phyloP scores from a whole-genome alignment of 2,797 vertebrate genomes.

The Accipiter badius region DNA sequence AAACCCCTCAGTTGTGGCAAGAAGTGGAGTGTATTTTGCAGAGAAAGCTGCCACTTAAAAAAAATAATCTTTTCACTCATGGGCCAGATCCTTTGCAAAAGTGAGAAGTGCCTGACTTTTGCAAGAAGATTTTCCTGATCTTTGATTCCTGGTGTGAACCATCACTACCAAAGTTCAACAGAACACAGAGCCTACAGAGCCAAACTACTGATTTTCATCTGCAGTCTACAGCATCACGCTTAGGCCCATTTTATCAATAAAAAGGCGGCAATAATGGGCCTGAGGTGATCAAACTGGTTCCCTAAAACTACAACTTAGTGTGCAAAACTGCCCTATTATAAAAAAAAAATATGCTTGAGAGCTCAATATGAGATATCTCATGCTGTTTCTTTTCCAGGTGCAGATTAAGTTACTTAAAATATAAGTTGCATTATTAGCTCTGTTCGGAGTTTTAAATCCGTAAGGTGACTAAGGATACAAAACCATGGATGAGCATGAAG shows the following conservation, averaged over 20 bases:
- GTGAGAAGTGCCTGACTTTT: background rate
- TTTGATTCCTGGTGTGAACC: background rate
- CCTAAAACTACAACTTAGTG: background rate
- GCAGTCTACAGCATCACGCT: background rate
- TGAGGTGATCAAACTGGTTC: background rate
- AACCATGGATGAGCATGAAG: background rate
- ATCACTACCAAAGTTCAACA: background rate
- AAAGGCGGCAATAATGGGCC: background rate
- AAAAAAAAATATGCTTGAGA: background rate
- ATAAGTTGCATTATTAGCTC: background rate
- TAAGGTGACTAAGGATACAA: background rate
- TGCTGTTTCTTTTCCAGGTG: background rate
- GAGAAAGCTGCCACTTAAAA: background rate
- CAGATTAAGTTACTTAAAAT: background rate
- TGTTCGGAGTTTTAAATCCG: background rate
- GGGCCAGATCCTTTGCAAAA: background rate
- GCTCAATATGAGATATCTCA: background rate
- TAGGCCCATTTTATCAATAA: background rate
- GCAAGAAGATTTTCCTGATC: background rate
- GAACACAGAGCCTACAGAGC: background rate
- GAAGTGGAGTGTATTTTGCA: background rate
- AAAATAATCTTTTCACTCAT: background rate
- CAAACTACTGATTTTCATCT: background rate
- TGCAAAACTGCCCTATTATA: slow-evolving; percentile 28
- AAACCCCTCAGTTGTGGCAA: background rate